Evolutionary conservation across 2,888 invertebrate species (phyloP), one percentile per base, ranked within the genome.

Genomic region (Chironomus riparius): DNA sequence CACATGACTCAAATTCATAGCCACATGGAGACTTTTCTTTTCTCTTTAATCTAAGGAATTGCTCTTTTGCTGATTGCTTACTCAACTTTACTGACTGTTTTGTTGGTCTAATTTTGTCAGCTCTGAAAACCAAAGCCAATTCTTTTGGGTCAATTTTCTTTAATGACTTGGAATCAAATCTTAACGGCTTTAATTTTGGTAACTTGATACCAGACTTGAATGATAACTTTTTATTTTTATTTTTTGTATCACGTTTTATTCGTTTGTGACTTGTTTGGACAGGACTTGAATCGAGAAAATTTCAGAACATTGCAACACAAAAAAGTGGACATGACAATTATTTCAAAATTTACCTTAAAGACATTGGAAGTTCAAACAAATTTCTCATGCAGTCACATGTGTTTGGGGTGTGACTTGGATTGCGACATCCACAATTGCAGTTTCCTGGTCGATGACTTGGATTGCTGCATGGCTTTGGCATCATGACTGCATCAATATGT

Each of bases 361-460:
- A 15, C 56, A 38, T 38, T 38, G 38, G 38, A 38, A 38, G 38
- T 10, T 56, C 6, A 6, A 56, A 15, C 3, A 56, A 24, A 13
- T 24, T 24, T 2, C 18, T 38, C 13, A 38, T 48, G 71, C 72
- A 73, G 7, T 56, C 48, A 38, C 72, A 73, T 28, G 61, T 73
- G 38, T 2, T 38, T 38, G 62, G 72, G 6, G 72, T 73, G 18
- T 73, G 72, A 2, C 21, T 15, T 15, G 62, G 18, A 18, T 73
- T 61, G 7, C 61, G 56, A 13, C 72, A 73, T 61, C 72, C 74
- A 62, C 74, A 74, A 68, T 74, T 74, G 65, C 74, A 74, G 3
- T 22, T 47, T 48, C 68, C 47, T 21, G 65, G 65, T 21, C 47
- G 22, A n/a, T 74, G 74, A 6, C 21, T 7, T 2, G 47, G 22